Evolutionary conservation across 2,888 invertebrate species (phyloP).

Genomic region (Rotaria magnacalcarata): DNA sequence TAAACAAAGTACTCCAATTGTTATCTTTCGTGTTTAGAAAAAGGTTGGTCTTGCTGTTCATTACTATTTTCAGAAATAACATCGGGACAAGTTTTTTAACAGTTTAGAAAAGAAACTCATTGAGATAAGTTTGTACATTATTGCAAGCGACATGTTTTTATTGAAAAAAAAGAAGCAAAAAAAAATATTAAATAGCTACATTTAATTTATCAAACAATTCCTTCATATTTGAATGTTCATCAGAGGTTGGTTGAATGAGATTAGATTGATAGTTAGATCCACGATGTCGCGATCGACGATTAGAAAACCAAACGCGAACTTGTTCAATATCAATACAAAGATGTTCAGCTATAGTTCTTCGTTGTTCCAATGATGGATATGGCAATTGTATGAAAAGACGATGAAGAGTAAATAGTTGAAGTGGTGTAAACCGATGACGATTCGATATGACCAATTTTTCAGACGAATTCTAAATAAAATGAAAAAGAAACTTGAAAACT

Average conservation of each 20-base stretch:
- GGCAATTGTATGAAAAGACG: not conserved
- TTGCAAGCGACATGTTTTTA: not conserved
- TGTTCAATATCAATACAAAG: not conserved
- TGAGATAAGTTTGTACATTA: not conserved
- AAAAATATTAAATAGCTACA: not conserved
- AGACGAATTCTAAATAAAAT: not conserved
- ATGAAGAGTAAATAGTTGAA: not conserved
- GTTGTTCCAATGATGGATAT: slow-evolving; percentile 19
- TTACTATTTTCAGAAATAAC: too few species aligned
- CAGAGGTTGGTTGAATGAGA: slow-evolving; percentile 7
- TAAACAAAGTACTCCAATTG: too few species aligned
- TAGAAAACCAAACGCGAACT: not conserved
- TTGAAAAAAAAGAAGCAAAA: not conserved
- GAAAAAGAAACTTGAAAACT: not conserved
- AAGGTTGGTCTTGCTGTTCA: too few species aligned
- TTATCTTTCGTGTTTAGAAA: too few species aligned
- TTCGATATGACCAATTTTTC: not conserved
- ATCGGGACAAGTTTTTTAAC: too few species aligned
- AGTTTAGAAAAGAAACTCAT: not conserved
- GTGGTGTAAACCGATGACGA: not conserved
- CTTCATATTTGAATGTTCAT: not conserved
- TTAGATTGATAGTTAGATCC: not conserved
- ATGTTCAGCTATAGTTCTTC: not conserved
- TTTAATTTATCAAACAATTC: not conserved
- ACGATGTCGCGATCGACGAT: not conserved